A percentile compares a stretch with the other conserved stretches of the same genome.
These are phyloP conservation scores for Thymallus thymallus DNA, from an alignment of 2,113 vertebrate species.

Conservation along the genomic window DNA sequence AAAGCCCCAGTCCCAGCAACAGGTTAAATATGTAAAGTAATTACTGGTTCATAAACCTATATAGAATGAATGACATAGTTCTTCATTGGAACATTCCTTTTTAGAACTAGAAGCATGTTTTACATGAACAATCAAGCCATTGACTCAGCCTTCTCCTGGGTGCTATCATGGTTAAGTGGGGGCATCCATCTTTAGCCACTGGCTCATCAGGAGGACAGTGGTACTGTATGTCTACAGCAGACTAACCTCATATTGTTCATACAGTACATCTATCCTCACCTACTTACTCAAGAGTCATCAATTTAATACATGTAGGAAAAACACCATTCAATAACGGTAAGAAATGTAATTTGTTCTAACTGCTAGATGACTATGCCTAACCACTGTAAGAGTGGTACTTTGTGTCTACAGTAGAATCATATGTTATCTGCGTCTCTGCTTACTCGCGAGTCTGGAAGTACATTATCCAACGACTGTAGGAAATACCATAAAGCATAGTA, in stretches of 20 bases:
- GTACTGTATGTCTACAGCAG: constrained; percentile 54
- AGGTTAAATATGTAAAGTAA: constrained; percentile 66
- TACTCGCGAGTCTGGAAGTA: too few species aligned
- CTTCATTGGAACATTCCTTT: constrained; percentile 59
- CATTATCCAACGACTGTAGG: too few species aligned
- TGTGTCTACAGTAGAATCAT: too few species aligned
- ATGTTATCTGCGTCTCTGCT: too few species aligned
- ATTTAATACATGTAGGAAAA: neutral
- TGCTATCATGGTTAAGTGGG: constrained; percentile 76
- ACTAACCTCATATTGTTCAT: constrained; percentile 64
- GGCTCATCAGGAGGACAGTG: constrained; percentile 64
- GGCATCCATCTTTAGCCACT: constrained; percentile 75
- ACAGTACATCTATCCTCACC: neutral
- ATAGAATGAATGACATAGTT: constrained; percentile 27
- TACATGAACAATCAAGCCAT: constrained; percentile 73
- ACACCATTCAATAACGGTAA: neutral
- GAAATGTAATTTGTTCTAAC: neutral
- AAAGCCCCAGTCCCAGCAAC: constrained; percentile 54
- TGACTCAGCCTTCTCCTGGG: constrained; percentile 74
- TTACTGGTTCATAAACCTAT: constrained; percentile 61
- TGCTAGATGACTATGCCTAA: too few species aligned
- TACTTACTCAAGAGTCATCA: neutral
- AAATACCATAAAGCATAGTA: too few species aligned
- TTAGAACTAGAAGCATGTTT: constrained; percentile 53
- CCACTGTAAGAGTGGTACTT: too few species aligned